Evolutionary conservation across 1,140 invertebrate genomes (phyloP).

Genomic region (Nymphalis io): DNA sequence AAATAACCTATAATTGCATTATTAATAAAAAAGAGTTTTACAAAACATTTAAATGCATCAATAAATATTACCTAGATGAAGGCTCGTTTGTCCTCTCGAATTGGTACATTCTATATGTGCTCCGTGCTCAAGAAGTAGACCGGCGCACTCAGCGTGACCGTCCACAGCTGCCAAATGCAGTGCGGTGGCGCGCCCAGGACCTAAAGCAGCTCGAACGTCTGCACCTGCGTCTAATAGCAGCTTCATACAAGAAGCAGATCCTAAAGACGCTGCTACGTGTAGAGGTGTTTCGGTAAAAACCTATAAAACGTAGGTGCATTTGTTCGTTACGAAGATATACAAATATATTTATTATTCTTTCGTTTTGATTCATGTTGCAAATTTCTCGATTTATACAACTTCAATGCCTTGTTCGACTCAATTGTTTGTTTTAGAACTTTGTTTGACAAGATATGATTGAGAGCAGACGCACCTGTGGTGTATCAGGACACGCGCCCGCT

Average conservation of each 20-base stretch:
- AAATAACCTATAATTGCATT: no score
- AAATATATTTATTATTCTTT: conserved; percentile 3
- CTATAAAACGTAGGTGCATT: conserved; percentile 54
- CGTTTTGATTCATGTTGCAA: neutral
- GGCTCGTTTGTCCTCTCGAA: conserved; percentile 86
- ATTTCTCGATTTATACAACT: conserved; percentile 7
- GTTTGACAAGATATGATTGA: conserved; percentile 27
- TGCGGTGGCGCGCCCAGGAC: conserved; percentile 85
- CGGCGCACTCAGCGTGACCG: conserved; percentile 86
- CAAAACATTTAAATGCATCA: no score
- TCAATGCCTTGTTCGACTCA: conserved; percentile 20
- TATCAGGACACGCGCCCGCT: conserved; percentile 87
- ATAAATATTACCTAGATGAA: conserved; percentile 86
- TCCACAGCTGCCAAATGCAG: conserved; percentile 92
- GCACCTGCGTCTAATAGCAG: conserved; percentile 87
- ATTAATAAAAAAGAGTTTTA: no score
- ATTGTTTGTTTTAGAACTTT: conserved; percentile 28
- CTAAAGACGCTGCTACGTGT: conserved; percentile 89
- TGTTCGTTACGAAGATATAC: no score
- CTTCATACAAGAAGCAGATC: conserved; percentile 85
- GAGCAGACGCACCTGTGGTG: conserved; percentile 83
- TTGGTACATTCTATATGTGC: conserved; percentile 86
- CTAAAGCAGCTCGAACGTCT: conserved; percentile 87
- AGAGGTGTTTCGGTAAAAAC: conserved; percentile 91
- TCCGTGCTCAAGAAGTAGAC: conserved; percentile 86